Conservation (phyloP, 2,888 invertebrate species). For the Chrysomela aeneicollis region DNA sequence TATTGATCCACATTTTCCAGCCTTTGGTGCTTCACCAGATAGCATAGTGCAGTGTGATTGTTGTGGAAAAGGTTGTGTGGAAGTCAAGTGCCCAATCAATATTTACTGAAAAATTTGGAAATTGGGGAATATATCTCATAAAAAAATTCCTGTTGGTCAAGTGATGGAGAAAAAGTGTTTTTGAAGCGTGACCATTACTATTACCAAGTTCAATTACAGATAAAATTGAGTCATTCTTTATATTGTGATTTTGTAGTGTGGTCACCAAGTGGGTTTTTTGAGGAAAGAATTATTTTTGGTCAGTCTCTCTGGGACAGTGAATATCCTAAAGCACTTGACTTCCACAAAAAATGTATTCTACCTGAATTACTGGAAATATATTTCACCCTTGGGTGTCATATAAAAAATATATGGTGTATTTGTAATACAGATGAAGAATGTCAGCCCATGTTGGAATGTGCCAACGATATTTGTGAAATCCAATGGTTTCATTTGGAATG, state of each 20-base stretch:
- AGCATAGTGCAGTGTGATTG: background rate
- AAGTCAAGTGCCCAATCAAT: no score
- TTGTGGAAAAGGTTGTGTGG: no score
- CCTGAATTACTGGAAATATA: slow-evolving; percentile 32
- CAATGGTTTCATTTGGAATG: slow-evolving; percentile 98
- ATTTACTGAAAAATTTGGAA: no score
- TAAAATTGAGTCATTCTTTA: no score
- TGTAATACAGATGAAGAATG: slow-evolving; percentile 28
- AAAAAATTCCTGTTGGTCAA: no score
- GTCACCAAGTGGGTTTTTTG: slow-evolving; percentile 2
- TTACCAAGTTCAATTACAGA: slow-evolving; percentile 12
- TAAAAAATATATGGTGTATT: slow-evolving; percentile 21
- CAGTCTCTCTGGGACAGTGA: background rate
- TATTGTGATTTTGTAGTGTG: slow-evolving; percentile 10
- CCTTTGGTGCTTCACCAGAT: background rate
- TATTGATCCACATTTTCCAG: background rate
- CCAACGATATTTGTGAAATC: slow-evolving; percentile 82
- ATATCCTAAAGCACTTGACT: background rate
- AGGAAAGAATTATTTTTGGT: no score
- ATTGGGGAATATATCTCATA: no score
- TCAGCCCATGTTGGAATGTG: slow-evolving; percentile 80
- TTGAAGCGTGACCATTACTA: no score
- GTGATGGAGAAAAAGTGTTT: no score
- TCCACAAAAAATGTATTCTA: background rate
- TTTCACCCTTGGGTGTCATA: slow-evolving; percentile 23